phyloP scores from a whole-genome alignment of 2,797 vertebrate genomes.

The Pelodytes ibericus region DNA sequence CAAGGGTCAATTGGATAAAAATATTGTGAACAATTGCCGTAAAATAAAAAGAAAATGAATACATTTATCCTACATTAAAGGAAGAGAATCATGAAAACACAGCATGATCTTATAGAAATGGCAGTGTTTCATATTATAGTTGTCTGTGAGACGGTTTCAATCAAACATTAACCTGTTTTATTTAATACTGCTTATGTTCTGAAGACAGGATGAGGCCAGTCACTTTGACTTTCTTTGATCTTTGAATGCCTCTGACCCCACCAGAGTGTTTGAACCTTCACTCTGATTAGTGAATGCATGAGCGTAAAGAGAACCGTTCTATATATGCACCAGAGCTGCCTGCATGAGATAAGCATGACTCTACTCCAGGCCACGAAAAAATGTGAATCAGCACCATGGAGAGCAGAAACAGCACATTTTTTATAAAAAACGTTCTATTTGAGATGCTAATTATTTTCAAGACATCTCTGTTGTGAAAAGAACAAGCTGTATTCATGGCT shows the following conservation, averaged over 20 bases:
- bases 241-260: neutral
- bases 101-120: too few relatives aligned
- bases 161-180: neutral
- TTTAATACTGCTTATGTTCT: neutral
- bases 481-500: neutral
- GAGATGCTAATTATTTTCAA: neutral
- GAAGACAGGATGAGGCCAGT: neutral
- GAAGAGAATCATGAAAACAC: too few relatives aligned
- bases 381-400: slow-evolving; percentile 8
- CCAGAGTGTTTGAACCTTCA: neutral
- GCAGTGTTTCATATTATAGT: too few relatives aligned
- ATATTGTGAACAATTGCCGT: too few relatives aligned
- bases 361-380: neutral
- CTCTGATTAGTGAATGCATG: neutral
- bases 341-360: neutral
- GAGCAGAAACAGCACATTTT: neutral
- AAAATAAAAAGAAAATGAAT: too few relatives aligned
- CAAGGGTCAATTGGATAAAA: too few relatives aligned
- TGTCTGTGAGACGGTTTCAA: neutral
- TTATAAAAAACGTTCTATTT: neutral
- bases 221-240: neutral
- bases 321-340: neutral
- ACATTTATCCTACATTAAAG: too few relatives aligned
- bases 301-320: neutral
- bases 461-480: neutral